Conservation (phyloP, 2,113 vertebrate genomes). For the Sakesphorus luctuosus region DNA sequence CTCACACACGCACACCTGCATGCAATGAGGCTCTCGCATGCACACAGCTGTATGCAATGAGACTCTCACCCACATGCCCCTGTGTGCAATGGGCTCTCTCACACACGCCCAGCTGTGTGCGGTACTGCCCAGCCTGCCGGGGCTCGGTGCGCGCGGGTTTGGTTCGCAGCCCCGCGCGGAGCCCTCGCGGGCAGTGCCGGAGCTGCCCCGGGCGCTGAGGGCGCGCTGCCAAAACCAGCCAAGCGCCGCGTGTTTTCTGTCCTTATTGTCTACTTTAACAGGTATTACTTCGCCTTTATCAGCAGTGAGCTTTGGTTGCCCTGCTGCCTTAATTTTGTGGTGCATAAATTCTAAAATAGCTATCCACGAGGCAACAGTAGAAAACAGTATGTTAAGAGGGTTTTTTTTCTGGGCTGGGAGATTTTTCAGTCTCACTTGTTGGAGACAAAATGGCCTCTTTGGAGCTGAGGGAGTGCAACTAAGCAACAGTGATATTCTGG, state of each 20-base stretch:
- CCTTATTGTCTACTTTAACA: fast-evolving
- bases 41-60: too few species aligned
- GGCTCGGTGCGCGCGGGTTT: too few species aligned
- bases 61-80: too few species aligned
- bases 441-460: fast-evolving
- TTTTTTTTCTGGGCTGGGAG: fast-evolving
- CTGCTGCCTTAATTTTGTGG: not conserved
- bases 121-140: too few species aligned
- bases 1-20: too few species aligned
- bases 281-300: fast-evolving
- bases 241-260: fast-evolving
- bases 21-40: fast-evolving
- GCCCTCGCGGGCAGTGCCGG: too few species aligned
- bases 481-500: fast-evolving
- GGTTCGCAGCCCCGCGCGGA: too few species aligned
- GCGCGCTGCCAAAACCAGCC: fast-evolving
- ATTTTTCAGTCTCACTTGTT: not conserved
- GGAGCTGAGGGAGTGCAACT: too few species aligned
- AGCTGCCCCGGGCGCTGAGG: fast-evolving
- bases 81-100: too few species aligned
- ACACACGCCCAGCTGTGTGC: too few species aligned
- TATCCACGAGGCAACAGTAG: fast-evolving
- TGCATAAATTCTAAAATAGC: not conserved
- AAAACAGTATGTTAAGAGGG: fast-evolving
- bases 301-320: fast-evolving